phyloP scores from a whole-genome alignment of 2,113 vertebrate genomes.

The Hyaena hyaena region DNA sequence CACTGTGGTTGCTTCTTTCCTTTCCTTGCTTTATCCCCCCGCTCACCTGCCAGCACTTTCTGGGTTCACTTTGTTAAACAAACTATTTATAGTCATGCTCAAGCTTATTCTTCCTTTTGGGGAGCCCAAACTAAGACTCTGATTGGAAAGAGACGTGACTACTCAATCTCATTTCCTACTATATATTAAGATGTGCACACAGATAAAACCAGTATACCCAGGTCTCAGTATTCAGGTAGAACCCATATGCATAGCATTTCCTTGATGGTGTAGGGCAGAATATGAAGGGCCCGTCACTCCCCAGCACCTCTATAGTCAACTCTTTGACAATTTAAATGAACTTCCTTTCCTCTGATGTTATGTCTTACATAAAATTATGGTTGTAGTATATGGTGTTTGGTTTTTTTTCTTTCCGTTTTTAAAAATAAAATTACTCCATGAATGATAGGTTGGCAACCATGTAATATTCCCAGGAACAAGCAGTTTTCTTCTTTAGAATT shows the following conservation, averaged over 20 bases:
- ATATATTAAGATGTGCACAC: not conserved
- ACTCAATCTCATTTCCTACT: not conserved
- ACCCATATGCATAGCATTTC: not conserved
- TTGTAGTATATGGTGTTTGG: not conserved
- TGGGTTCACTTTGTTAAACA: not conserved
- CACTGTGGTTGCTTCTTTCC: not conserved
- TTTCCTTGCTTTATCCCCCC: not conserved
- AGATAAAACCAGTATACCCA: not conserved
- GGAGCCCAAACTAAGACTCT: not conserved
- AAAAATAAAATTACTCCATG: slow-evolving; percentile 21
- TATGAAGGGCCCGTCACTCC: not conserved
- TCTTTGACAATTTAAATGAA: not conserved
- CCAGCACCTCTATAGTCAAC: not conserved
- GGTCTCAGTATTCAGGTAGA: not conserved
- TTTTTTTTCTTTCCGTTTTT: not conserved
- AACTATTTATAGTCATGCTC: not conserved
- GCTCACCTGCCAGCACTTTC: not conserved
- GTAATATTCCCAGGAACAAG: not conserved
- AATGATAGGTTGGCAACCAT: not conserved
- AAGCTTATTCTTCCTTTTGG: not conserved
- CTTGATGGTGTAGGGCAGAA: not conserved
- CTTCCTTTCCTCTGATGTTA: not conserved
- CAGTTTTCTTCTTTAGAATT: slow-evolving; percentile 5
- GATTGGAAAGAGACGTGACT: not conserved
- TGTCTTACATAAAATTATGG: slow-evolving; percentile 40